A percentile compares a stretch with the other conserved stretches of the same genome.
These are phyloP conservation scores for Lithobius niger DNA, from an alignment of 1,140 invertebrate species.

Conservation along the genomic window DNA sequence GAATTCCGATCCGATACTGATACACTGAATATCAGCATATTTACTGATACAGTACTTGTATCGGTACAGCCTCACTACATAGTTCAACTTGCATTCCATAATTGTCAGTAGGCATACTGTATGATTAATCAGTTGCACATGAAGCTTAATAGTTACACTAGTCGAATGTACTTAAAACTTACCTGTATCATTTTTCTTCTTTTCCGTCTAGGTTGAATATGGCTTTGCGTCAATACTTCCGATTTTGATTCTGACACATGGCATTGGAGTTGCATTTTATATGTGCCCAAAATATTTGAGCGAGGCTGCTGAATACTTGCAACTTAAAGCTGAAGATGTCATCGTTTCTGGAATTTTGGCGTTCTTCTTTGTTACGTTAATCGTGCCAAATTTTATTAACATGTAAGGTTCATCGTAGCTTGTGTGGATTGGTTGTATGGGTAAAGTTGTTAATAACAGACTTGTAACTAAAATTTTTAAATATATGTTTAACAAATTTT, in stretches of 20 bases:
- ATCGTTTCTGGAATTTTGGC: slow-evolving; percentile 7
- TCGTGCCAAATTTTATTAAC: slow-evolving; percentile 7
- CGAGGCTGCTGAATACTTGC: neutral
- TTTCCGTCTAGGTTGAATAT: slow-evolving; percentile 1
- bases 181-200: slow-evolving; percentile 1
- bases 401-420: neutral
- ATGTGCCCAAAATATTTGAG: neutral
- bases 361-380: slow-evolving; percentile 2
- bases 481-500: too few relatives aligned
- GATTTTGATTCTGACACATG: slow-evolving; percentile 7
- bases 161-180: neutral
- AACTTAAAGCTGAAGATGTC: neutral
- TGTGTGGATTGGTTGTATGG: too few relatives aligned
- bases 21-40: too few relatives aligned
- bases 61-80: too few relatives aligned
- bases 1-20: too few relatives aligned
- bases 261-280: slow-evolving; percentile 8
- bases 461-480: too few relatives aligned
- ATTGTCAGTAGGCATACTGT: too few relatives aligned
- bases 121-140: too few relatives aligned
- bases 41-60: too few relatives aligned
- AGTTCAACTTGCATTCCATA: too few relatives aligned
- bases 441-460: too few relatives aligned
- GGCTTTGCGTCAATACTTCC: slow-evolving; percentile 6
- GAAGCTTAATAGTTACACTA: too few relatives aligned